Evolutionary conservation across 64 coral and sea anemone species (phyloP), one percentile per base, ranked within the genome.

Genomic region (Hydrozoanthus tunicans): DNA sequence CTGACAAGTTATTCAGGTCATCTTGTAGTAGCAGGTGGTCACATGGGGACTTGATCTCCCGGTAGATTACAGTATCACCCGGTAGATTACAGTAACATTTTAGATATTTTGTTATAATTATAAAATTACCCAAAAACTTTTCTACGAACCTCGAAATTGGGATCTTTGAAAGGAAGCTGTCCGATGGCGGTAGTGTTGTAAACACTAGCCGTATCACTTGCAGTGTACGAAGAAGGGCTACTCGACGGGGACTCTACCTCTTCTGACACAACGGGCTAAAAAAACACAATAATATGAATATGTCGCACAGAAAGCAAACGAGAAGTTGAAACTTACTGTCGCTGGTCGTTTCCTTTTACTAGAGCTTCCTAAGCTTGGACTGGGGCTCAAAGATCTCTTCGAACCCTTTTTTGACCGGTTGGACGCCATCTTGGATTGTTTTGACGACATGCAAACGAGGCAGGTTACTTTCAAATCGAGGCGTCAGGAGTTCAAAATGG

Each of bases 221-320:
- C 93, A 51, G 89, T 92, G 74, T 91, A 98, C 25, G 96, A 98
- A 1, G 96, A 94, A 9, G 93, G 96, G 56, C 93, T 93, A 56
- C 96, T 98, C 12, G 93, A 94, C 13, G 93, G 91, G 1, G 96
- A 98, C n/a, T 98, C 96, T 1, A 98, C 27, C 64, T 98, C 96
- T 12, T 98, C 96, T 0, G 96, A 90, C 20, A 98, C 83, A 82
- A 89, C 88, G 7, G 96, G 96, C 96, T 98, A 76, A 90, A 94
- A 81, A 12, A 86, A 75, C 77, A 7, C 70, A 53, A 64, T 58
- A 55, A 64, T 32, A 11, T 9, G 68, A 60, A 24, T 79, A 78
- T 74, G 57, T 13, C 4, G 6, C 71, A 83, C 24, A 26, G 4
- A 6, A 27, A 58, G 9, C 12, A 83, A 69, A 83, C 4, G 1